Evolutionary conservation across 2,113 vertebrate species (phyloP), one percentile per base, ranked within the genome.

Genomic region (Perca schrenkii): DNA sequence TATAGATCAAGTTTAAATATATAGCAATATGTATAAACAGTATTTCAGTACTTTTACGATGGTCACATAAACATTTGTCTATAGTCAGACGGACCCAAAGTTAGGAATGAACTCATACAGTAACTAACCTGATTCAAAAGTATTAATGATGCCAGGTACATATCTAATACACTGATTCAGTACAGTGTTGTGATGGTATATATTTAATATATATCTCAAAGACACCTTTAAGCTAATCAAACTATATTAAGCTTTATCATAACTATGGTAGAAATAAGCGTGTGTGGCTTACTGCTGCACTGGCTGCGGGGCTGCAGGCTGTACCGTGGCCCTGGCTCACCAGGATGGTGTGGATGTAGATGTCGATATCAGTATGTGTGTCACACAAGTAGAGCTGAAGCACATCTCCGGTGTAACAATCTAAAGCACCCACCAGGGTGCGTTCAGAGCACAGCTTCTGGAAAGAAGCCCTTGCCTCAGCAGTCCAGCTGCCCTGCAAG

Each of bases 341-440:
- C 74, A 99, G 88, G 36, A 94, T 85, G 1, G 77, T 80, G 92
- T 99, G 98, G 62, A 97, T 86, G 82, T 98, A 98, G 79, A 97
- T 0, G 34, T 99, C 97, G 8, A 97, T 76, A 16, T 96, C 84
- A 1, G 97, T 96, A 77, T 92, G 94, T 0, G 98, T 99, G 91
- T 99, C 97, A 84, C 97, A 99, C 74, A 99, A 92, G 82, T 96
- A 98, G 60, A 99, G 92, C 66, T 97, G 93, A 86, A 99, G 94
- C 73, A 97, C 81, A 12, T 95, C 96, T 3, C 95, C 86, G 8
- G 91, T 89, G 40, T 99, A 98, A 83, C 96, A 91, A 88, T 97
- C 93, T 67, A 98, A 91, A 0, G 96, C 88, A 0, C 96, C 98
- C 77, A 99, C 97, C 16, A 99, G 88, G 0, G 96, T 90, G 85